These are phyloP conservation scores for Probosciger aterrimus DNA, from an alignment of 2,113 vertebrate genomes.

Conservation along the genomic window DNA sequence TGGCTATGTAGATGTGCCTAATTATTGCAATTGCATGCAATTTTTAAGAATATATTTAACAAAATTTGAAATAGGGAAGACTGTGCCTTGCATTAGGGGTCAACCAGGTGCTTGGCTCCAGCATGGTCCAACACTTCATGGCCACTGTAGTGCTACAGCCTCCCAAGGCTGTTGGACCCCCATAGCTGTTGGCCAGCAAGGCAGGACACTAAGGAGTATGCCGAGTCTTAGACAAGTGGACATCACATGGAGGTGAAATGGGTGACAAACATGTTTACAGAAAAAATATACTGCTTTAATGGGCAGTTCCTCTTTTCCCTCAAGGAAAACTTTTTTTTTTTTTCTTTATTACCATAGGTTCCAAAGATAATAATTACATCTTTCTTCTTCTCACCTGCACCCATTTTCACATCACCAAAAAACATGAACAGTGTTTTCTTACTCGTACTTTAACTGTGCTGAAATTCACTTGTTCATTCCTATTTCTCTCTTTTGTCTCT, in stretches of 20 bases:
- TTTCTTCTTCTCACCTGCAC: neutral
- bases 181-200: neutral
- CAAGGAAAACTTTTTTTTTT: neutral
- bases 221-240: neutral
- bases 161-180: accelerated
- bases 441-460: neutral
- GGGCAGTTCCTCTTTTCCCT: neutral
- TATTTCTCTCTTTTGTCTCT: neutral
- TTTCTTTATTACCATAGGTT: neutral
- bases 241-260: neutral
- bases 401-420: neutral
- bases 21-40: neutral
- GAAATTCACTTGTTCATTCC: neutral
- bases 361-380: neutral
- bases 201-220: neutral
- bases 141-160: neutral
- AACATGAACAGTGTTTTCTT: neutral
- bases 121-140: accelerated
- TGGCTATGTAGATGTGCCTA: neutral
- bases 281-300: neutral
- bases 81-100: neutral
- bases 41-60: neutral
- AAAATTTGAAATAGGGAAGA: neutral
- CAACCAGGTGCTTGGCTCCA: neutral
- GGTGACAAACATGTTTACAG: neutral